A percentile compares a stretch with the other conserved stretches of the same genome.
phyloP scores from a whole-genome alignment of 2,113 vertebrate genomes.

The Catharus fuscescens region DNA sequence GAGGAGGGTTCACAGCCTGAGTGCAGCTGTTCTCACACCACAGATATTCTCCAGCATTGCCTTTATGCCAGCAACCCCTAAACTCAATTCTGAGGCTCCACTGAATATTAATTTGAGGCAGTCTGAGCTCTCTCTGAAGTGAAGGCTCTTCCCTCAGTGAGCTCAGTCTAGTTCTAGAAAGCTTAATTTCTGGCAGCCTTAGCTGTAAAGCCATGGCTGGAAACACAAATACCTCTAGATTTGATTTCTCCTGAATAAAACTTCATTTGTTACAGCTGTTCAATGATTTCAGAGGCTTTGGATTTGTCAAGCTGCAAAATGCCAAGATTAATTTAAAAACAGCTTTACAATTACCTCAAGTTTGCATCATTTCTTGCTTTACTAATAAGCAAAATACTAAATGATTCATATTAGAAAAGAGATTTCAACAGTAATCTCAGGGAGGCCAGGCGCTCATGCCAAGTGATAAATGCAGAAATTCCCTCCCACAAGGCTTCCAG shows the following conservation, averaged over 20 bases:
- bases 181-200: background rate
- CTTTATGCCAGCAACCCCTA: background rate
- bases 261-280: background rate
- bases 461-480: background rate
- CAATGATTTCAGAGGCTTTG: background rate
- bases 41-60: background rate
- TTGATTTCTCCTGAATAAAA: background rate
- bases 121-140: background rate
- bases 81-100: background rate
- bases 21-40: background rate
- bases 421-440: background rate
- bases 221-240: background rate
- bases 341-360: background rate
- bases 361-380: background rate
- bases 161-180: background rate
- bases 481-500: background rate
- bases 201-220: background rate
- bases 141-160: background rate
- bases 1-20: background rate
- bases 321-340: background rate
- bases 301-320: background rate
- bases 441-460: rapidly evolving
- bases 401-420: background rate
- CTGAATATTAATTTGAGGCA: background rate
- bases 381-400: background rate